Evolutionary conservation across 2,113 vertebrate species (phyloP), one percentile per base, ranked within the genome.

Genomic region (Platysternon megacephalum): DNA sequence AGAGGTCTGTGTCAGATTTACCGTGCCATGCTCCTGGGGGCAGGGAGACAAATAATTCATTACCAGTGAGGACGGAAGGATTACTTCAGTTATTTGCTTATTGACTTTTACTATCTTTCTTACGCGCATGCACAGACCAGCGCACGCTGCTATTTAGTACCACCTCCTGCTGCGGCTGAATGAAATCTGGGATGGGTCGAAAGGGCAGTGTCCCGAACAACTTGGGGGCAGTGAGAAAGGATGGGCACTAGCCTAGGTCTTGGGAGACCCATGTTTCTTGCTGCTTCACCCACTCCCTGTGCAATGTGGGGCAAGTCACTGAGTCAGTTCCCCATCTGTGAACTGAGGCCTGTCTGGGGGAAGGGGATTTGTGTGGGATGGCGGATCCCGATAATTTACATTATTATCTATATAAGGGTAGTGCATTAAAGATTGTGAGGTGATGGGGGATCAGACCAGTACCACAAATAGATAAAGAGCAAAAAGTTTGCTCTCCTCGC

Each of bases 61-160:
- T 94, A 79, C 90, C 79, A 82, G 39, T 90, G 82, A 85, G 85
- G 91, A 79, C n/a, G 91, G 92, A 86, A 94, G 88, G 76, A 94
- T 98, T 90, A 55, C 76, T 82, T n/a, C 35, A 87, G 65, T 72
- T 61, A 92, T 93, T 96, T 94, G 76, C 51, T 93, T 94, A 51
- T 90, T 94, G 91, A 78, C 86, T 91, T 87, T 8, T 82, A 8
- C 42, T 51, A 35, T 68, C 32, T 78, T 89, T 82, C 91, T 91
- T 68, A 1, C 39, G 12, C 8, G 0, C 10, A 26, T 5, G 72
- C 17, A 78, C 19, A 13, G 0, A 2, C 2, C 3, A 6, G 49
- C 2, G 10, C n/a, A 90, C 4, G 3, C 0, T 12, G 8, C 8
- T 0, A 5, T 87, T 78, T 17, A 17, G 76, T 65, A 53, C 32